Evolutionary conservation across 1,140 invertebrate genomes (phyloP).

Genomic region (Choristoneura fumiferana): DNA sequence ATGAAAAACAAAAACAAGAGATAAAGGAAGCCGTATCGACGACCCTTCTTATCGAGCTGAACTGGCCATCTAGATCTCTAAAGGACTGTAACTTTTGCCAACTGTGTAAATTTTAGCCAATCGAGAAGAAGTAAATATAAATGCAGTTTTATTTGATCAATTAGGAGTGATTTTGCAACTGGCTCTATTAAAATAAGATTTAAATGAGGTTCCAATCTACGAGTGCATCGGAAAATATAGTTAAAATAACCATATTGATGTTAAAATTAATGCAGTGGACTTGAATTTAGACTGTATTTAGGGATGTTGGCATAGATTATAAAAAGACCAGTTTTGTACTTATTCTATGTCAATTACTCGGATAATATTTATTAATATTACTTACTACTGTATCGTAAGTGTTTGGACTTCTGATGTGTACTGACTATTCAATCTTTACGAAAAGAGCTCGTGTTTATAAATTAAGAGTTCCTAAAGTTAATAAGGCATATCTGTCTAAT

Average conservation of each 20-base stretch:
- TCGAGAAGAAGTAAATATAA: too few species aligned
- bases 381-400: not conserved
- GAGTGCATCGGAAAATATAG: too few species aligned
- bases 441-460: not conserved
- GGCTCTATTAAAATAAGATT: too few species aligned
- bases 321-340: conserved; percentile 18
- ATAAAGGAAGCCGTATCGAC: conserved; percentile 61
- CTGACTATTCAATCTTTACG: conserved; percentile 5
- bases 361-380: conserved; percentile 18
- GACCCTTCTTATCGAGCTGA: not conserved
- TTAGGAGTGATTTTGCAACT: too few species aligned
- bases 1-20: conserved; percentile 85
- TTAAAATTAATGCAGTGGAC: not conserved
- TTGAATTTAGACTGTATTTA: conserved; percentile 9
- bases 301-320: conserved; percentile 14
- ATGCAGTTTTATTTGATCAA: too few species aligned
- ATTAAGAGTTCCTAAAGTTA: not conserved
- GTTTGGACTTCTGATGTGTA: not conserved
- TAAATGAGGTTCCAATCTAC: too few species aligned
- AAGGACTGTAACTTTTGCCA: not conserved
- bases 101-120: not conserved
- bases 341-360: conserved; percentile 19
- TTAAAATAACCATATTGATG: too few species aligned
- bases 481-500: not conserved
- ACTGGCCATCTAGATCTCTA: not conserved